These are phyloP conservation scores for Caranx melampygus DNA, from an alignment of 2,113 vertebrate species.

Conservation along the genomic window DNA sequence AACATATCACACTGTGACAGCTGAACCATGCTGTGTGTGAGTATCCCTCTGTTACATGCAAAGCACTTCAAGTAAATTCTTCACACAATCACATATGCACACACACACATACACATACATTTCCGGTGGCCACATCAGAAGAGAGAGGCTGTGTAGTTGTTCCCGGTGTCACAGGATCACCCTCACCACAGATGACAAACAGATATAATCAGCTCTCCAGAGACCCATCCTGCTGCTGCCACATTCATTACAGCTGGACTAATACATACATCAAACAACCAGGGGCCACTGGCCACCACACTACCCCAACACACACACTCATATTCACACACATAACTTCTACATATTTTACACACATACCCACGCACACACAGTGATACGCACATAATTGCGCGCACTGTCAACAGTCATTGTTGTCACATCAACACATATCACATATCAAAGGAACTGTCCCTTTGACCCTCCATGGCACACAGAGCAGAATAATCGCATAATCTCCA, in stretches of 20 bases:
- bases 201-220: slow-evolving; percentile 80
- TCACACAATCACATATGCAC: slow-evolving; percentile 17
- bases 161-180: slow-evolving; percentile 67
- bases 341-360: slow-evolving; percentile 52
- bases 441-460: slow-evolving; percentile 75
- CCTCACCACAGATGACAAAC: slow-evolving; percentile 74
- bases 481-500: slow-evolving; percentile 76
- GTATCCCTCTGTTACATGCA: slow-evolving; percentile 45
- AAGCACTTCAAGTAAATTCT: slow-evolving; percentile 45
- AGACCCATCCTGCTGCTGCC: slow-evolving; percentile 74
- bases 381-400: slow-evolving; percentile 69
- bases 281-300: slow-evolving; percentile 55
- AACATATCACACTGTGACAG: slow-evolving; percentile 44
- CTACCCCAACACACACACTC: slow-evolving; percentile 24
- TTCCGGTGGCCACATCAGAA: slow-evolving; percentile 50
- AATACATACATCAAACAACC: slow-evolving; percentile 77
- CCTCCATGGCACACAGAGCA: slow-evolving; percentile 66
- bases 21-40: slow-evolving; percentile 33
- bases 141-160: slow-evolving; percentile 54
- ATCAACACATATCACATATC: slow-evolving; percentile 72
- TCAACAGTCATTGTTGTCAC: slow-evolving; percentile 70
- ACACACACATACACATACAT: slow-evolving; percentile 22
- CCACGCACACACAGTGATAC: slow-evolving; percentile 27
- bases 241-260: slow-evolving; percentile 69
- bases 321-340: slow-evolving; percentile 14